A percentile compares a stretch with the other conserved stretches of the same genome.
Evolutionary conservation across 2,888 invertebrate genomes (phyloP).

Genomic region (Tachina grossa): DNA sequence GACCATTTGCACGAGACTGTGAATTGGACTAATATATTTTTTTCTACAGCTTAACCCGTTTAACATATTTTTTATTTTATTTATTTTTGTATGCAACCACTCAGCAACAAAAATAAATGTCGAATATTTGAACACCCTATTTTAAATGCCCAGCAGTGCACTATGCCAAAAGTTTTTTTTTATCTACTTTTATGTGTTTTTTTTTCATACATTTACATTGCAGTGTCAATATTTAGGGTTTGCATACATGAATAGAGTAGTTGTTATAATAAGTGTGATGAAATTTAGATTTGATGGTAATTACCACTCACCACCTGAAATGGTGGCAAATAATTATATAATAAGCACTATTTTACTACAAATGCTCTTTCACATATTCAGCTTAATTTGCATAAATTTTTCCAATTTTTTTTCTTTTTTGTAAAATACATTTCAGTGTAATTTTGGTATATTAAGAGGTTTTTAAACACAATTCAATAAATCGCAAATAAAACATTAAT

Average conservation of each 20-base stretch:
- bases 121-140: not conserved
- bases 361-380: not conserved
- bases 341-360: conserved; percentile 11
- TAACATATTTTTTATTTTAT: too few species aligned
- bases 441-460: conserved; percentile 15
- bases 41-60: too few species aligned
- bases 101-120: too few species aligned
- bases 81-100: too few species aligned
- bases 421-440: not conserved
- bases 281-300: conserved; percentile 49
- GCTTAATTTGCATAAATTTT: not conserved
- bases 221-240: conserved; percentile 18
- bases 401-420: too few species aligned
- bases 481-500: conserved; percentile 14
- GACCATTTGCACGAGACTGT: too few species aligned
- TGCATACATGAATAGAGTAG: conserved; percentile 39
- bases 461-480: conserved; percentile 9
- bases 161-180: not conserved
- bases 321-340: conserved; percentile 54
- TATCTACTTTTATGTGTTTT: not conserved
- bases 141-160: too few species aligned
- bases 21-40: too few species aligned
- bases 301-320: conserved; percentile 47
- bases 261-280: conserved; percentile 44
- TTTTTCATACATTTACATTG: too few species aligned